Conservation (phyloP, 2,888 invertebrate species). For the Vanessa cardui region DNA sequence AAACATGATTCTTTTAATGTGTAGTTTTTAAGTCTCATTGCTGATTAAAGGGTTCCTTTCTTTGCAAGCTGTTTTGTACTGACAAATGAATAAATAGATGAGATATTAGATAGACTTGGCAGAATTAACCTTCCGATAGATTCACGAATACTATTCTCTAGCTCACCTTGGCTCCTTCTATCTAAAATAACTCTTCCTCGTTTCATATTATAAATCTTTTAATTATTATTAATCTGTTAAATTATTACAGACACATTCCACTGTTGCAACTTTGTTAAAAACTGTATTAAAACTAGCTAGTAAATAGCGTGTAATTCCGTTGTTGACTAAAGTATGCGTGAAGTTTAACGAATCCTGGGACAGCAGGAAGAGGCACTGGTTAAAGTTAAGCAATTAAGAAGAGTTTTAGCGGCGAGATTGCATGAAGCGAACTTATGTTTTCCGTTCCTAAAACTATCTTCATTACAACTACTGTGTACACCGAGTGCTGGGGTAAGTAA, state of each 20-base stretch:
- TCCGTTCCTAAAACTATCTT: constrained; percentile 76
- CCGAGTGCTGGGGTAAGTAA: constrained; percentile 45
- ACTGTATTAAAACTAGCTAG: constrained; percentile 37
- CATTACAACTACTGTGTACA: constrained; percentile 69
- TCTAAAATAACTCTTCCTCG: no score
- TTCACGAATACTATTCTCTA: no score
- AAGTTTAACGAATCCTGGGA: constrained; percentile 69
- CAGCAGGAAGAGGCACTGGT: constrained; percentile 63
- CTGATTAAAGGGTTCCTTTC: no score
- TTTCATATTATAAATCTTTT: no score
- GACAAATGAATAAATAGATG: no score
- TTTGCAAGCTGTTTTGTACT: no score
- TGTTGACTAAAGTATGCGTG: constrained; percentile 61
- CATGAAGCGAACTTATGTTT: constrained; percentile 74
- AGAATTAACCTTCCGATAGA: no score
- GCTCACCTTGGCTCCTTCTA: no score
- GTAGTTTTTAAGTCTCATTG: no score
- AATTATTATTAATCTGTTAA: background rate
- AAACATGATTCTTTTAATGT: no score
- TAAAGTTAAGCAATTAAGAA: constrained; percentile 81
- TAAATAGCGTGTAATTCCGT: constrained; percentile 44
- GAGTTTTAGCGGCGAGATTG: constrained; percentile 73
- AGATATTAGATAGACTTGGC: no score
- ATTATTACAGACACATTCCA: constrained; percentile 7
- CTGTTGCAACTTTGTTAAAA: constrained; percentile 32